phyloP scores from a whole-genome alignment of 1,140 invertebrate species.

The Drosophila persimilis region DNA sequence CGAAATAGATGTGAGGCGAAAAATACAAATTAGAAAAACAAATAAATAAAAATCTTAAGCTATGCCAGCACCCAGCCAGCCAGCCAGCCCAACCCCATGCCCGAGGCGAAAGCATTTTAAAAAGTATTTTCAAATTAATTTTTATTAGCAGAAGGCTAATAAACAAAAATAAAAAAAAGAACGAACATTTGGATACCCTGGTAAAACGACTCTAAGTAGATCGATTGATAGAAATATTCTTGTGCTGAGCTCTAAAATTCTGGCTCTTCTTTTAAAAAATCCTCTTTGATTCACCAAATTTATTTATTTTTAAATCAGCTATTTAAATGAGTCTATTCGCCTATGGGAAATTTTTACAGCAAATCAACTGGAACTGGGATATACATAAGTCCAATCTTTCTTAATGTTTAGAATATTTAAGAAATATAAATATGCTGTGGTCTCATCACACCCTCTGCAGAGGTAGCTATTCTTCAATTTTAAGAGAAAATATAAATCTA shows the following conservation, averaged over 20 bases:
- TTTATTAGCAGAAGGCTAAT: slow-evolving; percentile 73
- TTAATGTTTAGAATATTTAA: no score
- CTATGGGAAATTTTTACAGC: no score
- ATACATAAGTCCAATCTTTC: no score
- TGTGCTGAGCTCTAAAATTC: background rate
- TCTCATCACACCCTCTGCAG: background rate
- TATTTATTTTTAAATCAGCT: no score
- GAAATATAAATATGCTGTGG: no score
- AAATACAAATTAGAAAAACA: slow-evolving; percentile 72
- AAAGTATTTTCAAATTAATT: slow-evolving; percentile 82
- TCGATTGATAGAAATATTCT: no score
- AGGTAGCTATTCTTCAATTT: background rate
- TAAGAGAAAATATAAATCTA: slow-evolving; percentile 64
- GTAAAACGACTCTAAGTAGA: no score
- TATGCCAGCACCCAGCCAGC: slow-evolving; percentile 12
- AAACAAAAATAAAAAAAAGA: slow-evolving; percentile 64
- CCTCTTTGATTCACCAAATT: no score
- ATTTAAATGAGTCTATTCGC: no score
- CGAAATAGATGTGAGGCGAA: slow-evolving; percentile 53
- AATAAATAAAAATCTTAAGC: slow-evolving; percentile 78
- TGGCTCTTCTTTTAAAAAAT: no score
- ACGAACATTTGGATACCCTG: no score
- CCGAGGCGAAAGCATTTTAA: slow-evolving; percentile 45
- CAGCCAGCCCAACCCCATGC: slow-evolving; percentile 2
- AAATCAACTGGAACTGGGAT: no score